A percentile compares a stretch with the other conserved stretches of the same genome.
Evolutionary conservation across 1,140 invertebrate species (phyloP).

Genomic region (Conus ventricosus): DNA sequence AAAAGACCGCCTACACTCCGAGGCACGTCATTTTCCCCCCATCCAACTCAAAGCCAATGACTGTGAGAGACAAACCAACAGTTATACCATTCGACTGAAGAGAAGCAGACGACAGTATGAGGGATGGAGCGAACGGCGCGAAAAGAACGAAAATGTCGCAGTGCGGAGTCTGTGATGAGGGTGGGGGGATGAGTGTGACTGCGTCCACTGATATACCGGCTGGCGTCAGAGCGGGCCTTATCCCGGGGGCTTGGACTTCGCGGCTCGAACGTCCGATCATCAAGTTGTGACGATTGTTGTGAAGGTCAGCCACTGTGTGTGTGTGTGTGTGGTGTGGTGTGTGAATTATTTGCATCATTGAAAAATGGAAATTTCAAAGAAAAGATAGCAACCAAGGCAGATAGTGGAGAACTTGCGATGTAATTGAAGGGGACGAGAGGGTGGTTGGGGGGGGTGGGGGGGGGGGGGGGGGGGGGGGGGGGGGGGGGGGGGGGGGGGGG

Average conservation of each 20-base stretch:
- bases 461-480: too few species aligned
- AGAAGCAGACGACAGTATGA: conserved; percentile 19
- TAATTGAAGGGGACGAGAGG: too few species aligned
- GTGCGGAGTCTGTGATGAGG: not conserved
- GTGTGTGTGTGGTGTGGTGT: not conserved
- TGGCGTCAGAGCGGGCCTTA: conserved; percentile 44
- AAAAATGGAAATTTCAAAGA: too few species aligned
- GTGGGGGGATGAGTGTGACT: conserved; percentile 37
- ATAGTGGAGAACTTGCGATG: too few species aligned
- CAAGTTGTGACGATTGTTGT: conserved; percentile 36
- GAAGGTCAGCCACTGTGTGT: conserved; percentile 42
- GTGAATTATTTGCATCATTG: too few species aligned
- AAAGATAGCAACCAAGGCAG: too few species aligned
- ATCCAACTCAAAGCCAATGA: not conserved
- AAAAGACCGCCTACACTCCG: not conserved
- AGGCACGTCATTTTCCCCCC: not conserved
- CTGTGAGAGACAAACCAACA: not conserved
- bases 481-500: too few species aligned
- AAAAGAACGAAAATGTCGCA: not conserved
- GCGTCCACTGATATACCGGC: conserved; percentile 47
- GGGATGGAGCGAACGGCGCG: not conserved
- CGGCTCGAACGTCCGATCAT: conserved; percentile 41
- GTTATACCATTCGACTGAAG: conserved; percentile 22
- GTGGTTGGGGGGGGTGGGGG: too few species aligned
- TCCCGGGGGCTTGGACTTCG: conserved; percentile 46